phyloP scores from a whole-genome alignment of 1,140 invertebrate genomes.

The Dendrolimus kikuchii region DNA sequence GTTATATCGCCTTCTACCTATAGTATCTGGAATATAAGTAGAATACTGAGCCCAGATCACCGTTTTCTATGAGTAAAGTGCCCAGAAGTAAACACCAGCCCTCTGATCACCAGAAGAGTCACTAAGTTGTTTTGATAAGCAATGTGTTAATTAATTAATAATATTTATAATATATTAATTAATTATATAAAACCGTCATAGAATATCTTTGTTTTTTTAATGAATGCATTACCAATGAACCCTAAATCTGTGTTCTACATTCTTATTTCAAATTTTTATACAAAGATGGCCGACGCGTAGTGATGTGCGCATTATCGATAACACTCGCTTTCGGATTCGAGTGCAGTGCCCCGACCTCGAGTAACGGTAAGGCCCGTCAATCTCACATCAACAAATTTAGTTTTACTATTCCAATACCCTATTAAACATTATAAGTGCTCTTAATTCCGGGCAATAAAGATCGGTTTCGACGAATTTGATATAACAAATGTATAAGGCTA shows the following conservation, averaged over 20 bases:
- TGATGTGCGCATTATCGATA: constrained; percentile 33
- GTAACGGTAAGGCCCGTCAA: constrained; percentile 42
- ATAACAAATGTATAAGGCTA: neutral
- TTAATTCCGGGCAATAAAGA: constrained; percentile 21
- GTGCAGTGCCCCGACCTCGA: constrained; percentile 32
- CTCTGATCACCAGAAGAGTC: no score
- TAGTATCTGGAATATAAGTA: no score
- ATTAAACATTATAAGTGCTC: constrained; percentile 16
- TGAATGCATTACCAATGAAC: no score
- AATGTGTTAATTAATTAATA: no score
- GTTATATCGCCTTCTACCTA: no score
- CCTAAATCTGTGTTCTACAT: constrained; percentile 6
- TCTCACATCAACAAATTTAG: constrained; percentile 35
- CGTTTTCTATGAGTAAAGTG: no score
- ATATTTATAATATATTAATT: no score
- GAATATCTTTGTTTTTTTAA: no score
- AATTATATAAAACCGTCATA: no score
- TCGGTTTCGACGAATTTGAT: constrained; percentile 12
- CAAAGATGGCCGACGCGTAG: constrained; percentile 19
- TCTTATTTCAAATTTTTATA: constrained; percentile 36
- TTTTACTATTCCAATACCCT: constrained; percentile 19
- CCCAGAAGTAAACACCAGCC: no score
- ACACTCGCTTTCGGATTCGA: constrained; percentile 27
- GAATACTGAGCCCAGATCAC: no score
- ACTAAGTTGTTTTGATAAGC: no score